These are phyloP conservation scores for Manacus vitellinus DNA, from an alignment of 2,113 vertebrate genomes.

Conservation along the genomic window DNA sequence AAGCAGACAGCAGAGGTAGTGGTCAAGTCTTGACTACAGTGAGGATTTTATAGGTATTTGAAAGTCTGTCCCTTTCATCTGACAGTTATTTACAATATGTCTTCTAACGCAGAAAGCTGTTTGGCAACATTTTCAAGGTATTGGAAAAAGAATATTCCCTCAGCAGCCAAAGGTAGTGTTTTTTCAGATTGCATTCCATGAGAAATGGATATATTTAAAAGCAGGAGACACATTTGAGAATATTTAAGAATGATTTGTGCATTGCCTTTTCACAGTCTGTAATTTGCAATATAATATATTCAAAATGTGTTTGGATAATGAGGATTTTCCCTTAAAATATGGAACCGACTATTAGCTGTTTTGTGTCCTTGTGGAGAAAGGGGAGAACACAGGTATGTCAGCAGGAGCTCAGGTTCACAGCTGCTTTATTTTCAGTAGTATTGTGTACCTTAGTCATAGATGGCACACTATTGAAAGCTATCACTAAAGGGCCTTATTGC, in stretches of 20 bases:
- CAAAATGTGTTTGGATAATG: background rate
- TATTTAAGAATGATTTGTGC: background rate
- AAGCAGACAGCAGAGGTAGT: background rate
- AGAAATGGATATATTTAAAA: background rate
- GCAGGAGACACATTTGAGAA: background rate
- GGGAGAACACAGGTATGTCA: background rate
- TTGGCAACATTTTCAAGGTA: background rate
- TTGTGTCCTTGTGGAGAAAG: background rate
- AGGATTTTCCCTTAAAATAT: background rate
- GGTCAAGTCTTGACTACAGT: background rate
- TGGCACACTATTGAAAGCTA: background rate
- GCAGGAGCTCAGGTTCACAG: background rate
- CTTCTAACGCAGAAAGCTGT: background rate
- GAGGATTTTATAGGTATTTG: background rate
- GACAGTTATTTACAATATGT: background rate
- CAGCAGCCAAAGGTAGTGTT: background rate
- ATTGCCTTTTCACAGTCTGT: background rate
- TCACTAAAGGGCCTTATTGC: background rate
- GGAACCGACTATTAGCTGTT: background rate
- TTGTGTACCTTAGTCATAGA: background rate
- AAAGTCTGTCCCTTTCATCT: background rate
- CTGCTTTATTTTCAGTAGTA: background rate
- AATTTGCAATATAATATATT: background rate
- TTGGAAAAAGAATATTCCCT: background rate
- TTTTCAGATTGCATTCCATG: background rate